phyloP scores from a whole-genome alignment of 2,888 invertebrate genomes.

The Drosophila algonquin region DNA sequence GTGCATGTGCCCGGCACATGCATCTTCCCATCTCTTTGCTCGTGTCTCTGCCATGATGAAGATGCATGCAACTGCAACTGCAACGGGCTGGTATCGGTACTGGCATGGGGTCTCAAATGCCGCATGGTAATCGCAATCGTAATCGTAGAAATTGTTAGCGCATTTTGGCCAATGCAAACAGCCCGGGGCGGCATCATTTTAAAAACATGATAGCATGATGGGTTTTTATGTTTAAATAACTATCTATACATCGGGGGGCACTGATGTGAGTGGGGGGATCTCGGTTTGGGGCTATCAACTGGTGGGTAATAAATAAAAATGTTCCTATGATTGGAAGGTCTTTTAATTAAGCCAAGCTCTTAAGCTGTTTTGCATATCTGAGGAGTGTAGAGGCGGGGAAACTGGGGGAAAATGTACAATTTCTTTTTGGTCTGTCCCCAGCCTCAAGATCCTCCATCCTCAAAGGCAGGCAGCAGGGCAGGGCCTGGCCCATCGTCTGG shows the following conservation, averaged over 20 bases:
- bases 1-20: slow-evolving; percentile 69
- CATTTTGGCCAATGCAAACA: slow-evolving; percentile 79
- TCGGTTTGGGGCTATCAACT: slow-evolving; percentile 43
- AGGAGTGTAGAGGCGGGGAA: neutral
- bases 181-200: slow-evolving; percentile 72
- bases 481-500: slow-evolving; percentile 30
- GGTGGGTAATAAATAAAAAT: slow-evolving; percentile 68
- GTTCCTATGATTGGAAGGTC: slow-evolving; percentile 60
- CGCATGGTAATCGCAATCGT: slow-evolving; percentile 73
- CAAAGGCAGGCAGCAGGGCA: slow-evolving; percentile 17
- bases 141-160: slow-evolving; percentile 79
- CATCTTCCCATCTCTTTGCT: slow-evolving; percentile 50
- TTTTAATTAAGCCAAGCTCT: slow-evolving; percentile 66
- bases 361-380: slow-evolving; percentile 44
- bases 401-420: too few relatives aligned
- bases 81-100: neutral
- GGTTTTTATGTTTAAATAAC: slow-evolving; percentile 28
- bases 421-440: too few relatives aligned
- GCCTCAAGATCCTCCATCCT: too few relatives aligned
- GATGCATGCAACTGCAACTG: slow-evolving; percentile 63
- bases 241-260: neutral
- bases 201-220: slow-evolving; percentile 71
- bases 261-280: neutral
- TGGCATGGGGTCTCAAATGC: slow-evolving; percentile 7
- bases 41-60: slow-evolving; percentile 53